Percentiles rank a stretch among this genome's conserved stretches.
These are phyloP conservation scores for Tenthredo livida DNA, from an alignment of 2,888 invertebrate genomes.

Conservation along the genomic window DNA sequence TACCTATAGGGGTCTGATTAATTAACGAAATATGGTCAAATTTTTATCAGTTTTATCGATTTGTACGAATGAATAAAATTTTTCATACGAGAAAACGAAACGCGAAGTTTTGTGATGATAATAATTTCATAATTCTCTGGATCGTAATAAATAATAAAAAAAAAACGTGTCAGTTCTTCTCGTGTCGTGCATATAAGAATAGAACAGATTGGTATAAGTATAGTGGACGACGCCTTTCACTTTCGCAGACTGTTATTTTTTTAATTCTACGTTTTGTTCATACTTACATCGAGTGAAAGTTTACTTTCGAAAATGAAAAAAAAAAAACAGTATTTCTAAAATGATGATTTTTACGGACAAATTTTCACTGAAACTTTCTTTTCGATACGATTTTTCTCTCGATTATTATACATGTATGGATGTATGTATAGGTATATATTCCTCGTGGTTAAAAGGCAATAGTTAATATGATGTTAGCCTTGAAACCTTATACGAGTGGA, in stretches of 20 bases:
- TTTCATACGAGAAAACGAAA: not conserved
- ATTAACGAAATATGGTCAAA: not conserved
- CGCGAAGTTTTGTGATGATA: not conserved
- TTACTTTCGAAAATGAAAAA: not conserved
- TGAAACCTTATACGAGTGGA: conserved; percentile 19
- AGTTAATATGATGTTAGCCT: conserved; percentile 21
- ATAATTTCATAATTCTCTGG: not conserved
- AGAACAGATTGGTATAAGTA: not conserved
- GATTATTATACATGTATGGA: not conserved
- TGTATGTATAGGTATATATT: too few species aligned
- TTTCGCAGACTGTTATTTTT: not conserved
- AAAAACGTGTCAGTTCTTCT: not conserved
- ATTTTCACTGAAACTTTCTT: not conserved
- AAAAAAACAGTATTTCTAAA: too few species aligned
- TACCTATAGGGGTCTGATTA: not conserved
- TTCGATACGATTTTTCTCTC: not conserved
- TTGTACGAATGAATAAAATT: not conserved
- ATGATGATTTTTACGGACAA: too few species aligned
- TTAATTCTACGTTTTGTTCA: not conserved
- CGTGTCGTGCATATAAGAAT: not conserved
- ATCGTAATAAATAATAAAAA: too few species aligned
- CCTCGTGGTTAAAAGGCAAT: conserved; percentile 11
- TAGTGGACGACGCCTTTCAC: not conserved
- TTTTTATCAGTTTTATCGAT: not conserved
- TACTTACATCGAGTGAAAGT: not conserved